Base-by-base conservation (phyloP, 2,797 vertebrate species). In the Phrynocephalus guinanensis region DNA sequence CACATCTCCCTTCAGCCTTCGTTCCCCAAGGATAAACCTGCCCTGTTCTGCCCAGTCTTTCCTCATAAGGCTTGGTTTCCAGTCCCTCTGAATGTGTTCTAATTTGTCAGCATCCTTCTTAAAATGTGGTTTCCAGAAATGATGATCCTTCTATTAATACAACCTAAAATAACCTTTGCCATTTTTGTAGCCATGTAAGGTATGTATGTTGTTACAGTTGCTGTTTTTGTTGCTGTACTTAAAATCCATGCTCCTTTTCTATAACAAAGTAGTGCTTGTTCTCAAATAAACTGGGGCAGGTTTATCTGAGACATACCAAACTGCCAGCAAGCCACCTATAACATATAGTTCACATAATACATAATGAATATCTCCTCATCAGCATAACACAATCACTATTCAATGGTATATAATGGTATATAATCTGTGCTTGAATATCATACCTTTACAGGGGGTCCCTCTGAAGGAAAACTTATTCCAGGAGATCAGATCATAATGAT, bases 401-500 rank as follows among this genome's bases (percentile, higher is more conserved):
- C 60, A 63, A 63, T 63, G 60, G 60, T 90, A 22, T 90, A 68
- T 18, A 63, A 63, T 63, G 60, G 60, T 90, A 70, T 92, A 24
- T 96, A 95, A 96, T 83, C 9, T 85, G 5, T 86, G 3, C 10
- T 83, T 82, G 30, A 3, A 66, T 79, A 83, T 86, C n/a, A 16
- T 96, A 82, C 95, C 16, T 94, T 76, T 95, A 75, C 92, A 97
- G 98, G 99, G 76, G 98, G 99, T 91, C 99, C 99, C 20, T 99
- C 98, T n/a, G 99, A 99, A 97, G 98, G 98, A 95, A 99, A 97
- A 94, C 97, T 99, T 95, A 95, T 98, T 95, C 98, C 99, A 3
- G 99, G 99, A 95, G 99, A 99, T 96, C 99, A 99, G 95, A 99
- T 99, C 96, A 98, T 99, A 96, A 99, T 99, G 99, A 99, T 99